Base-by-base conservation (phyloP, 2,888 invertebrate species). In the Lasioglossum oenotherae region DNA sequence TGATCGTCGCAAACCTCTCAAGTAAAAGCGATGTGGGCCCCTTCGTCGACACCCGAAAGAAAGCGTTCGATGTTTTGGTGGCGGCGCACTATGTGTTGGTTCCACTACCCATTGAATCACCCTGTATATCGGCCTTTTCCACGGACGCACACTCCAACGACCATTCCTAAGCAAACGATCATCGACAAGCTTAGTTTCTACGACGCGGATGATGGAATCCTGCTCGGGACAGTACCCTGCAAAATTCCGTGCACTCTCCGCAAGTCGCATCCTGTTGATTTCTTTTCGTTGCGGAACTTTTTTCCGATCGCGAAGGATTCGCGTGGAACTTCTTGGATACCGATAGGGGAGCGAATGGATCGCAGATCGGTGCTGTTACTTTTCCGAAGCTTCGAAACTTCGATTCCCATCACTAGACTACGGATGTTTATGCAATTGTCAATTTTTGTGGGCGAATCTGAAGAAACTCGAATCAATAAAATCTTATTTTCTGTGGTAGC, bases 101-200 rank as follows among this genome's bases (percentile, higher is more conserved):
- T 53, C 53, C n/a, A 53, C 53, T 53, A 23, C 8, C 53, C 53
- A 53, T n/a, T n/a, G 53, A 53, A 53, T 53, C 53, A 53, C 53
- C 53, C 53, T 53, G n/a, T 53, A 53, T 53, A 74, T 79, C 82
- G 57, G 64, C 73, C 80, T 87, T 73, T 83, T 80, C 83, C 64
- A 67, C 57, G 23, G 53, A 75, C 74, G 35, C 60, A 41, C 74
- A 79, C 76, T 75, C 3, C 8, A n/a, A 10, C 53, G 38, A 73
- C 12, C 69, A 38, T 57, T 86, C 79, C 86, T 86, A 86, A 80
- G 82, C 82, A 85, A 71, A 38, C 67, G 78, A 86, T 79, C 85
- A 71, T 80, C 86, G n/a, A 67, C 69, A 23, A 57, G 77, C 64
- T 74, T 71, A 44, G 79, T 78, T 80, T 85, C 86, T 82, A 80